Base-by-base conservation (phyloP, 2,888 invertebrate species). In the Gortyna flavago region DNA sequence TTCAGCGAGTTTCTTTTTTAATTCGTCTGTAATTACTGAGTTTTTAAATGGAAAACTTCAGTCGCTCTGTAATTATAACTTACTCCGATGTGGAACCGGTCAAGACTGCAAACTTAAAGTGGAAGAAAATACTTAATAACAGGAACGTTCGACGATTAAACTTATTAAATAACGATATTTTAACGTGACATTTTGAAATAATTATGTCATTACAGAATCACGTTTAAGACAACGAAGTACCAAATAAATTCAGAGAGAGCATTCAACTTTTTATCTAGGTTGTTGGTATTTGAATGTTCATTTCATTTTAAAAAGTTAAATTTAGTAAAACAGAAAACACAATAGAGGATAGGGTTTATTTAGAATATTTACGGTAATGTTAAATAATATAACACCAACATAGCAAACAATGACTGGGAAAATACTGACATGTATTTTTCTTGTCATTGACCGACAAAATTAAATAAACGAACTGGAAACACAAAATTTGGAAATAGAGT, bases 51-150 rank as follows among this genome's bases (percentile, higher is more conserved):
- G 81, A 79, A 84, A 85, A 89, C 86, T 87, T 86, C 77, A 85
- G 85, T 82, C 80, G 81, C 75, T 72, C 69, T 64, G 85, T 82
- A 90, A 90, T 91, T 91, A 90, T 87, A 92, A 90, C 79, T 88
- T 89, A 75, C 66, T 85, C 84, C 79, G 79, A 87, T 89, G 90
- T 80, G 88, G 83, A 85, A 88, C 89, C 85, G 87, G 87, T 85
- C 81, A 84, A 83, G 81, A 87, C 85, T 87, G 83, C 81, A 80
- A 84, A 84, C 85, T 84, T 80, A 18, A 75, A 85, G 76, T 80
- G 65, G 74, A 84, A 88, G 79, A 75, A 84, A 87, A 83, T 78
- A 83, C 44, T 84, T 83, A 83, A 83, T 73, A 73, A 79, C 72
- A 80, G 25, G 41, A 77, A 67, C 65, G 70, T 68, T 80, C 72